Percentiles rank a stretch among this genome's conserved stretches.
phyloP scores from a whole-genome alignment of 2,113 vertebrate genomes.

The Oceanites oceanicus region DNA sequence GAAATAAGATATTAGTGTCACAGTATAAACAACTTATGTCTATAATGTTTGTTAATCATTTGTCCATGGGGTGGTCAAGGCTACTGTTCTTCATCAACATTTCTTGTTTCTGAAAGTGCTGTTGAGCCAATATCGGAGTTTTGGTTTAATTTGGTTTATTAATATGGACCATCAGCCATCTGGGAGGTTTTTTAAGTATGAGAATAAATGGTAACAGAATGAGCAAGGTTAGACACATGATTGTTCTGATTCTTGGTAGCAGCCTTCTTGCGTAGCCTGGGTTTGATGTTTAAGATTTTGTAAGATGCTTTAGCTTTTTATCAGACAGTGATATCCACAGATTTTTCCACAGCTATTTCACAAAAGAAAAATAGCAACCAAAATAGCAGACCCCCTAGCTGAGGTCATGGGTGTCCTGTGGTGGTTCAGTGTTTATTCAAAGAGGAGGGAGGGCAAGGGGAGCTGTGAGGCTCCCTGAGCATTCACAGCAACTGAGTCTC shows the following conservation, averaged over 20 bases:
- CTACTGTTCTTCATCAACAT: neutral
- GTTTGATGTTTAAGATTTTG: neutral
- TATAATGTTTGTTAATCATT: neutral
- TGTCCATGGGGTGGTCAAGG: neutral
- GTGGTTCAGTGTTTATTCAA: neutral
- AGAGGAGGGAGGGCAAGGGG: neutral
- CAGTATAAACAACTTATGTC: neutral
- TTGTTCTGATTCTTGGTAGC: neutral
- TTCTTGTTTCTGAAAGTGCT: neutral
- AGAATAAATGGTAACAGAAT: neutral
- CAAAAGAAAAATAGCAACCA: neutral
- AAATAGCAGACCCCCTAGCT: neutral
- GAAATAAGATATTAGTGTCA: neutral
- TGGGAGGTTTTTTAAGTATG: neutral
- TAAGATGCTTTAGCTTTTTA: neutral
- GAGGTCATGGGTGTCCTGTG: neutral
- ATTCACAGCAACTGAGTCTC: neutral
- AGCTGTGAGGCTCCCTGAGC: neutral
- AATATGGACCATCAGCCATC: neutral
- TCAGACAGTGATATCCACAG: neutral
- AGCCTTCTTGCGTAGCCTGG: neutral
- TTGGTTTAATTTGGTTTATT: neutral
- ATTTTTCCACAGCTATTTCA: neutral
- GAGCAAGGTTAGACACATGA: neutral
- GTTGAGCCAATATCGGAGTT: neutral